Base-by-base conservation (phyloP, 2,797 vertebrate species). In the Aldrovandia affinis region DNA sequence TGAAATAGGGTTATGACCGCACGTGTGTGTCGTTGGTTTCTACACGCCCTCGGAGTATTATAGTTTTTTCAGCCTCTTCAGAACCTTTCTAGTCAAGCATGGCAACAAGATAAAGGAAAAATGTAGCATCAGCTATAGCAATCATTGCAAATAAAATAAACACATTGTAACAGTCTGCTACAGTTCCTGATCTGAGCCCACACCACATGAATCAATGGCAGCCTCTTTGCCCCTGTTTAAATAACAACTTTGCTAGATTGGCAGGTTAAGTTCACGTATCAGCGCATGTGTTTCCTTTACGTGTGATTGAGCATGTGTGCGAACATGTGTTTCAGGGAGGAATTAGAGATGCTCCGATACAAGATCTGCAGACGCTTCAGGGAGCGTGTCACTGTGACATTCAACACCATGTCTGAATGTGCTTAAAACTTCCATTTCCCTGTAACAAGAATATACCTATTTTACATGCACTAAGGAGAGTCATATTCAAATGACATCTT, bases 341-440 rank as follows among this genome's bases (percentile, higher is more conserved):
- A 89, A 90, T 83, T 81, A 57, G 85, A 50, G 85, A 83, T 86
- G 86, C 68, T 87, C 25, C 36, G 47, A 80, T 84, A 57, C 54
- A 80, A 70, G 83, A 83, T 79, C 85, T 80, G 52, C 80, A 28
- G 81, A 83, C 84, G 78, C 83, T 86, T 84, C 61, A 20, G 78
- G 79, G 70, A 86, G 84, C 85, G 90, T 84, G 83, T 84, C 86
- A 89, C 82, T 88, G 86, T 91, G 87, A 91, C 90, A 88, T 85
- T 90, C 59, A 70, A 83, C 86, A 88, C 86, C 83, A 78, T 85
- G 88, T 85, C 86, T 68, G 87, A 84, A 84, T 83, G 85, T 89
- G 86, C 86, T 89, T 90, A 85, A 88, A 86, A 84, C 78, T 59
- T 85, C 80, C 84, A 81, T 55, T 83, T 83, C n/a, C 68, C 55